phyloP scores from a whole-genome alignment of 2,888 invertebrate species.

The Clitarchus hookeri region DNA sequence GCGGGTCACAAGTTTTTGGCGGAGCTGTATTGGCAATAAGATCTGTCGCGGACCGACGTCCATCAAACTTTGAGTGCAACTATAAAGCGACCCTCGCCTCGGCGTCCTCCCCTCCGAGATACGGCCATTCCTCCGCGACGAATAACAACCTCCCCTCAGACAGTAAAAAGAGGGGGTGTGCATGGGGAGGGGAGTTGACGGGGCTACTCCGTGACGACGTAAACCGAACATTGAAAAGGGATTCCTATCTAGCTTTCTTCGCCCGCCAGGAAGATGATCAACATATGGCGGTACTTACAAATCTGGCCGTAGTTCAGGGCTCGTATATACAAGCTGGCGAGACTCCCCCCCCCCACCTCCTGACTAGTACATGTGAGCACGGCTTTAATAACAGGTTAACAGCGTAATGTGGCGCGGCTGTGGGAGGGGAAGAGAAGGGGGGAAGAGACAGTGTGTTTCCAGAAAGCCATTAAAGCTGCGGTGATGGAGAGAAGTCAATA shows the following conservation, averaged over 20 bases:
- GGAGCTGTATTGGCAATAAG: not conserved
- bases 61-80: not conserved
- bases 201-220: too few relatives aligned
- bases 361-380: not conserved
- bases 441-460: not conserved
- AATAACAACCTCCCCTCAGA: too few relatives aligned
- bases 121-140: too few relatives aligned
- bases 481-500: not conserved
- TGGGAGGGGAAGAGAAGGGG: not conserved
- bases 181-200: too few relatives aligned
- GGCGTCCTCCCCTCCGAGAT: too few relatives aligned
- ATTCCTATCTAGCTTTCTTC: too few relatives aligned
- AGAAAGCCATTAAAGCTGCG: not conserved
- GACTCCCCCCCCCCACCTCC: not conserved
- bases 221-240: too few relatives aligned
- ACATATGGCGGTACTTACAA: too few relatives aligned
- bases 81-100: not conserved
- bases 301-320: too few relatives aligned
- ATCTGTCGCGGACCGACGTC: not conserved
- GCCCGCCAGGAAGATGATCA: too few relatives aligned
- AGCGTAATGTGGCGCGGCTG: not conserved
- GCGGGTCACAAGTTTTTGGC: not conserved
- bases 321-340: too few relatives aligned
- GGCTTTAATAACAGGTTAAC: slow-evolving; percentile 2
- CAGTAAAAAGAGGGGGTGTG: too few relatives aligned